A percentile compares a stretch with the other conserved stretches of the same genome.
These are phyloP conservation scores for Periophthalmodon schlosseri DNA, from an alignment of 2,113 vertebrate genomes.

Conservation along the genomic window DNA sequence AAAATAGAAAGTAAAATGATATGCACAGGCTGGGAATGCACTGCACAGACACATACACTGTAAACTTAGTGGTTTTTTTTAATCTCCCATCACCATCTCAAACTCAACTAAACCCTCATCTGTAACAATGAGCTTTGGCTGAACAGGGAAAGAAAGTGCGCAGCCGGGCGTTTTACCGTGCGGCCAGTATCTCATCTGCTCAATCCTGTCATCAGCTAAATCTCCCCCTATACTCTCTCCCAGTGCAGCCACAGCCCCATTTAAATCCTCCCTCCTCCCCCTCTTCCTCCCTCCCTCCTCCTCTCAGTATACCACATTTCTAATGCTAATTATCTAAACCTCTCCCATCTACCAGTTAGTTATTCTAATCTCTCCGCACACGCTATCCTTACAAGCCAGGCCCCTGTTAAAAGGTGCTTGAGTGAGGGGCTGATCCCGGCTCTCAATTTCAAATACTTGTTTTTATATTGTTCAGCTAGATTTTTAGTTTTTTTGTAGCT, in stretches of 20 bases:
- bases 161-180: slow-evolving; percentile 54
- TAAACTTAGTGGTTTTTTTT: slow-evolving; percentile 43
- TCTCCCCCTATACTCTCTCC: slow-evolving; percentile 66
- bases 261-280: slow-evolving; percentile 65
- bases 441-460: slow-evolving; percentile 59
- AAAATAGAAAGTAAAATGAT: slow-evolving; percentile 19
- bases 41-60: slow-evolving; percentile 24
- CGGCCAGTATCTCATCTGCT: slow-evolving; percentile 63
- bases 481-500: slow-evolving; percentile 7
- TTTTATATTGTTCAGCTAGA: slow-evolving; percentile 22
- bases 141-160: slow-evolving; percentile 58
- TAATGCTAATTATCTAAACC: slow-evolving; percentile 77
- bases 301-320: slow-evolving; percentile 68
- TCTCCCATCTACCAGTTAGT: slow-evolving; percentile 69
- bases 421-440: slow-evolving; percentile 57
- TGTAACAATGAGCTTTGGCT: slow-evolving; percentile 61
- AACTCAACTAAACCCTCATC: slow-evolving; percentile 41
- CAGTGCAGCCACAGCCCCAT: slow-evolving; percentile 63
- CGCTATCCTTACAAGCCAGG: slow-evolving; percentile 49
- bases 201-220: slow-evolving; percentile 74
- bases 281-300: neutral
- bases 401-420: slow-evolving; percentile 70
- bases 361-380: slow-evolving; percentile 71
- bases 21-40: slow-evolving; percentile 29
- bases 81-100: slow-evolving; percentile 22